Base-by-base conservation (phyloP, 2,113 vertebrate species). In the Tachysurus fulvidraco region DNA sequence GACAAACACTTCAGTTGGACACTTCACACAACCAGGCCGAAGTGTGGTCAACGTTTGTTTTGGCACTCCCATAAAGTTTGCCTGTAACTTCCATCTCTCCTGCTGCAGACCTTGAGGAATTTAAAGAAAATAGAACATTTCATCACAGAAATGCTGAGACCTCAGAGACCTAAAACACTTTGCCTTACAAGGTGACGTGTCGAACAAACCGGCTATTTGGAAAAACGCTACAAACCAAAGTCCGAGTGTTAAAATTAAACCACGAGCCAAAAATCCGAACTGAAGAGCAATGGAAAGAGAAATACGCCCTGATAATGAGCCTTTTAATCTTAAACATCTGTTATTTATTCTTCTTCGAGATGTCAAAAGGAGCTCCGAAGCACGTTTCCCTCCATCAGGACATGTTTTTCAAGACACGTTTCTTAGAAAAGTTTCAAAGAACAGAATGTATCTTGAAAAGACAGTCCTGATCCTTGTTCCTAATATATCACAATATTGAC, bases 31-130 rank as follows among this genome's bases (percentile, higher is more conserved):
- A 36, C 21, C 78, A 44, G 30, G 36, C 55, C 55, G 60, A 25
- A 44, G 78, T 81, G 78, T 60, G 57, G 78, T 81, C 78, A 81
- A 12, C 0, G 55, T 81, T 81, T 60, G 36, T 60, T 81, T 81
- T 41, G 55, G 78, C 78, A 1, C 28, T 11, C 14, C n/a, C 44
- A 5, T 30, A 65, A 64, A n/a, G 10, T 81, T 23, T 62, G 55
- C 62, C 30, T 81, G 19, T 5, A 71, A 25, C 11, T 46, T 3
- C 13, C 1, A 21, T 50, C 44, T 25, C n/a, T 59, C 7, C 10
- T 19, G 28, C 77, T 19, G 17, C 5, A 25, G 78, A 60, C 57
- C 55, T 41, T 81, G 19, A 25, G 30, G 30, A 28, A 85, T 62
- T 14, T 21, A 59, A 50, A 60, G 17, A 77, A 46, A 77, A 50